Evolutionary conservation across 2,888 invertebrate species (phyloP).

Genomic region (Spodoptera littoralis): DNA sequence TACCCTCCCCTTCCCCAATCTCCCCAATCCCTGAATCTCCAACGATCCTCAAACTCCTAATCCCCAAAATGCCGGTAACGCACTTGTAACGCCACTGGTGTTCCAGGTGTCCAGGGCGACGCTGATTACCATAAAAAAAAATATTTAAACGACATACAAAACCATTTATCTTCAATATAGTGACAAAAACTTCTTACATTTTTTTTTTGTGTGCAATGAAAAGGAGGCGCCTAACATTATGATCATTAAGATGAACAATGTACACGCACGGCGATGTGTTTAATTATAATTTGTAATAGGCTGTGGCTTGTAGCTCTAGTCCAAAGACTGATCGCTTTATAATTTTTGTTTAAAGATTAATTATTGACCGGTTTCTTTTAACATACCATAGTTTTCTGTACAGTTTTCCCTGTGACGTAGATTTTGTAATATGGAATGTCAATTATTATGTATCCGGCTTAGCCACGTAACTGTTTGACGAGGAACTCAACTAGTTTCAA

Average conservation of each 20-base stretch:
- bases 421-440: too few relatives aligned
- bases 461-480: too few relatives aligned
- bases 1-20: too few relatives aligned
- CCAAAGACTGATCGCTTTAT: slow-evolving; percentile 37
- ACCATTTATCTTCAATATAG: slow-evolving; percentile 21
- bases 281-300: slow-evolving; percentile 58
- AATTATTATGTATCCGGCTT: too few relatives aligned
- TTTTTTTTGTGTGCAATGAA: slow-evolving; percentile 48
- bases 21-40: too few relatives aligned
- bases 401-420: not conserved
- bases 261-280: slow-evolving; percentile 32
- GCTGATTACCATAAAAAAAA: too few relatives aligned
- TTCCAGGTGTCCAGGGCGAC: too few relatives aligned
- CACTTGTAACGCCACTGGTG: too few relatives aligned
- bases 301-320: slow-evolving; percentile 21
- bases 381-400: not conserved
- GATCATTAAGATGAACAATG: slow-evolving; percentile 50
- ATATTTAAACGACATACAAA: not conserved
- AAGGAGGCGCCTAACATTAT: slow-evolving; percentile 56
- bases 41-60: too few relatives aligned
- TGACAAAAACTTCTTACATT: slow-evolving; percentile 20
- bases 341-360: slow-evolving; percentile 34
- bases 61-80: too few relatives aligned
- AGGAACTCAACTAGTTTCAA: too few relatives aligned
- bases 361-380: slow-evolving; percentile 3